Percentiles rank a stretch among this genome's conserved stretches.
These are phyloP conservation scores for Scylla paramamosain DNA, from an alignment of 1,140 invertebrate species.

Conservation along the genomic window DNA sequence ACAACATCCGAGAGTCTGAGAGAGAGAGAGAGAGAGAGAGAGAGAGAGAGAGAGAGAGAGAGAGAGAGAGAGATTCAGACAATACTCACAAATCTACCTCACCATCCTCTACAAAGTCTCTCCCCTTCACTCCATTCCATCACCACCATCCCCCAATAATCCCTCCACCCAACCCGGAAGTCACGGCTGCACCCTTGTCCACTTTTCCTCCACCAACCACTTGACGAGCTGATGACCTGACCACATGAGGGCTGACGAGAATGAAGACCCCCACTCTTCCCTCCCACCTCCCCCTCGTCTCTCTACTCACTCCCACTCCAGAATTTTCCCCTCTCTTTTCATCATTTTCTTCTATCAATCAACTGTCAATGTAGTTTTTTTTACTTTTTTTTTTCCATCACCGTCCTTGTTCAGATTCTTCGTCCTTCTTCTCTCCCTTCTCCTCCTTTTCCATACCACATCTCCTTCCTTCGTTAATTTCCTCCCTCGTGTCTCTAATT, in stretches of 20 bases:
- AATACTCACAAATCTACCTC: too few species aligned
- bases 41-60: constrained; percentile 11
- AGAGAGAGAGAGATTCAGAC: too few species aligned
- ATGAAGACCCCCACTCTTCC: neutral
- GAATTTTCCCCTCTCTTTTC: neutral
- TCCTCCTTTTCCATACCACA: too few species aligned
- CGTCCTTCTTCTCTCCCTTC: neutral
- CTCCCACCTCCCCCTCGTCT: neutral
- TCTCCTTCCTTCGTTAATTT: too few species aligned
- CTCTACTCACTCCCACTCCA: neutral
- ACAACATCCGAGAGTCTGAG: neutral
- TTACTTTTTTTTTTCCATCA: neutral
- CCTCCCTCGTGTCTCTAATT: too few species aligned
- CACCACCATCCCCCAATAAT: too few species aligned
- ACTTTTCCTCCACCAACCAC: neutral
- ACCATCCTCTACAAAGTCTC: neutral
- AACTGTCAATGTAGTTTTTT: neutral
- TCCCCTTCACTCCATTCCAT: neutral
- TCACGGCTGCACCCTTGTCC: neutral
- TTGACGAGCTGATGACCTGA: neutral
- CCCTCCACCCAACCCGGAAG: neutral
- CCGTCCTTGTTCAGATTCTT: neutral
- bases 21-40: constrained; percentile 20
- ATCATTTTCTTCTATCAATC: neutral
- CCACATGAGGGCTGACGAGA: neutral